These are phyloP conservation scores for Ditula angustiorana DNA, from an alignment of 2,888 invertebrate genomes.

Conservation along the genomic window DNA sequence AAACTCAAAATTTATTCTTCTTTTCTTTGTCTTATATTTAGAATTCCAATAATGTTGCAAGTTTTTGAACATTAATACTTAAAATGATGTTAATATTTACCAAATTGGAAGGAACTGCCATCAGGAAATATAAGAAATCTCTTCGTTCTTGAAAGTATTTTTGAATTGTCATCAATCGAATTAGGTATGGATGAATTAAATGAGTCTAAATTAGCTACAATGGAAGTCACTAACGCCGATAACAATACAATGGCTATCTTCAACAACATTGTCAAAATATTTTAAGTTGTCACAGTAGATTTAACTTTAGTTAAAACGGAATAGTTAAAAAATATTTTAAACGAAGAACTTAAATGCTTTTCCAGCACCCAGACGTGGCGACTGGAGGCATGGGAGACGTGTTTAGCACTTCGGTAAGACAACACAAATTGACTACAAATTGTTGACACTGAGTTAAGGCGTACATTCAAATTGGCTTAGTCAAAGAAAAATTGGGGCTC, in stretches of 20 bases:
- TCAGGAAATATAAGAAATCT: constrained; percentile 85
- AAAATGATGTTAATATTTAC: constrained; percentile 53
- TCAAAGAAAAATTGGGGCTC: constrained; percentile 19
- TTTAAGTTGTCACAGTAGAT: neutral
- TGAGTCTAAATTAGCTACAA: constrained; percentile 20
- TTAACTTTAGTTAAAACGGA: neutral
- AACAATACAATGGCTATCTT: neutral
- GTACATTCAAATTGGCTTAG: constrained; percentile 48
- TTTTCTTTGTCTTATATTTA: no score
- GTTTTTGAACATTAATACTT: neutral
- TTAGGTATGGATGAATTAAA: constrained; percentile 7
- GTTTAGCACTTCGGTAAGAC: constrained; percentile 50
- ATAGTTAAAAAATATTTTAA: neutral
- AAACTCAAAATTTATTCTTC: no score
- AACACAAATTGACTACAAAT: constrained; percentile 50
- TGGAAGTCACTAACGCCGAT: neutral
- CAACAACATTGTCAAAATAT: neutral
- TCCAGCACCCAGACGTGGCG: neutral
- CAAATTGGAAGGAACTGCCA: constrained; percentile 86
- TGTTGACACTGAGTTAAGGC: constrained; percentile 61
- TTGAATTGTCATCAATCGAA: constrained; percentile 27
- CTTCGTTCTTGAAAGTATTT: constrained; percentile 78
- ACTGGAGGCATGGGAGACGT: constrained; percentile 4
- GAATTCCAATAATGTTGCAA: no score
- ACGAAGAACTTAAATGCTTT: neutral